These are phyloP conservation scores for Cepaea nemoralis DNA, from an alignment of 1,140 invertebrate genomes.

Conservation along the genomic window DNA sequence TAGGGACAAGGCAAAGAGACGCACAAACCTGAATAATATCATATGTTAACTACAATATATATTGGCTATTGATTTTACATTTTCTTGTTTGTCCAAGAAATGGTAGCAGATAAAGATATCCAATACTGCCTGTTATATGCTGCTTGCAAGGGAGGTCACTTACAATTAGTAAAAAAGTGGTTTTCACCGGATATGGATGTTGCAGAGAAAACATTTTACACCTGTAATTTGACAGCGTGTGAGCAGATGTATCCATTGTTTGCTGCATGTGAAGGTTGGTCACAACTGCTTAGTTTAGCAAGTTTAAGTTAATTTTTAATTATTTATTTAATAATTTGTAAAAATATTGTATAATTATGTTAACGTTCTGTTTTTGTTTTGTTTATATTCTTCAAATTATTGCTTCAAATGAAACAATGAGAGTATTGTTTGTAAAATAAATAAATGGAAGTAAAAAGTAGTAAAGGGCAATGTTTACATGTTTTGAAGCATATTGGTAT, in stretches of 20 bases:
- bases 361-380: not conserved
- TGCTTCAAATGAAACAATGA: not conserved
- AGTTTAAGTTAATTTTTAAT: too few relatives aligned
- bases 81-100: not conserved
- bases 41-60: too few relatives aligned
- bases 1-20: not conserved
- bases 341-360: too few relatives aligned
- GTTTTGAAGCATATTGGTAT: too few relatives aligned
- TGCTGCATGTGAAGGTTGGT: not conserved
- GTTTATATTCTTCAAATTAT: not conserved
- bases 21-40: too few relatives aligned
- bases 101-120: too few relatives aligned
- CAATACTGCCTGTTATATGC: not conserved
- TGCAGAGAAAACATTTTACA: not conserved
- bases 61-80: not conserved
- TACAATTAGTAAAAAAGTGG: slow-evolving; percentile 2
- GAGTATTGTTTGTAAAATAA: too few relatives aligned
- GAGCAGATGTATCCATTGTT: slow-evolving; percentile 5
- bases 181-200: not conserved
- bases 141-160: not conserved
- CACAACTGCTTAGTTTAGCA: too few relatives aligned
- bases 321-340: too few relatives aligned
- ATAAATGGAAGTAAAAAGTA: too few relatives aligned
- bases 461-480: too few relatives aligned
- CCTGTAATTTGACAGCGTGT: not conserved